phyloP scores from a whole-genome alignment of 2,113 vertebrate genomes.

The Sinosuthora webbiana region DNA sequence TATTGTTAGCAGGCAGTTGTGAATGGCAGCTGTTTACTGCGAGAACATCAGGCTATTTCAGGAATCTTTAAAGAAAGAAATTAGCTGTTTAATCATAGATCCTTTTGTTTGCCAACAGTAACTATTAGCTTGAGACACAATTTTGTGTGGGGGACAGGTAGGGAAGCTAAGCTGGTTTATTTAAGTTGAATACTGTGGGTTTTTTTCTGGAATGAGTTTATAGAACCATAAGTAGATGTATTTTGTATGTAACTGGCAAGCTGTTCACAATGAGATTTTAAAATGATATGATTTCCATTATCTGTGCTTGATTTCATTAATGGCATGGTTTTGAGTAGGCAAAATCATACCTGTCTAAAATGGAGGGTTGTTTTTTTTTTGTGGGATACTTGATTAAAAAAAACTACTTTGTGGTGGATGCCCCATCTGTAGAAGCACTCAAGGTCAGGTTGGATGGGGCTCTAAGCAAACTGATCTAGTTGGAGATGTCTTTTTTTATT shows the following conservation, averaged over 20 bases:
- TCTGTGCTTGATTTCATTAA: background rate
- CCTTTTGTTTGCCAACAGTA: background rate
- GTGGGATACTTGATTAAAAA: background rate
- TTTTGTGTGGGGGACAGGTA: background rate
- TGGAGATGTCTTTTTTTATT: background rate
- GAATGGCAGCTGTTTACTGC: background rate
- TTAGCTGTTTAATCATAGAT: background rate
- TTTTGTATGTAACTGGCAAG: background rate
- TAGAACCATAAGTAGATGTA: background rate
- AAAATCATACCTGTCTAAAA: background rate
- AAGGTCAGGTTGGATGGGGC: background rate
- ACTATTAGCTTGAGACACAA: background rate
- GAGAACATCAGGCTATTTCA: background rate
- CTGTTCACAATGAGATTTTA: background rate
- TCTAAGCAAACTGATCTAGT: background rate
- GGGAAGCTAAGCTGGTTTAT: background rate
- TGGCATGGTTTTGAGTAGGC: background rate
- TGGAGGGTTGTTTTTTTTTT: background rate
- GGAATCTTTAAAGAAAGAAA: background rate
- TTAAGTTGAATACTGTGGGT: background rate
- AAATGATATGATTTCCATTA: background rate
- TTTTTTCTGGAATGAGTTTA: background rate
- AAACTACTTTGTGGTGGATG: background rate
- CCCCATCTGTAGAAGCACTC: background rate
- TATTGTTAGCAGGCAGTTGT: constrained; percentile 18